A percentile compares a stretch with the other conserved stretches of the same genome.
Conservation (phyloP, 1,140 invertebrate species). For the Heliothis subflexa region DNA sequence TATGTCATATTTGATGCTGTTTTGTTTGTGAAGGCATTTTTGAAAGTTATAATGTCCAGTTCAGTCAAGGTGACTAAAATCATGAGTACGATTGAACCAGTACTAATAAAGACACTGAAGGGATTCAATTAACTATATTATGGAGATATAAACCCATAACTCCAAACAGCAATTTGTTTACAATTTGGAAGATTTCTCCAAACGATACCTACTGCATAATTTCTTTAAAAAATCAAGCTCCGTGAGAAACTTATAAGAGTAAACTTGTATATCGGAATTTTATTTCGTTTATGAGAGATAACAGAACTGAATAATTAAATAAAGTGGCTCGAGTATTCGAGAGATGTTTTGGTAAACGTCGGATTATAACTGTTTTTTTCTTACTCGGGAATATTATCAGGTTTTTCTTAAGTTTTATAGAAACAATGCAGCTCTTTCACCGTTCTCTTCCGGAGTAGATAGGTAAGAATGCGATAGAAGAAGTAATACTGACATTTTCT, state of each 20-base stretch:
- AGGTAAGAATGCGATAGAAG: neutral
- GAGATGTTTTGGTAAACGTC: slow-evolving; percentile 40
- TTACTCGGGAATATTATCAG: slow-evolving; percentile 1
- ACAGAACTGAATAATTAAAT: slow-evolving; percentile 45
- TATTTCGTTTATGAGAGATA: slow-evolving; percentile 42
- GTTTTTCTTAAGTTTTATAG: neutral
- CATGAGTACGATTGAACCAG: too few relatives aligned
- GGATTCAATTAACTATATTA: neutral
- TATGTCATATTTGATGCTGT: too few relatives aligned
- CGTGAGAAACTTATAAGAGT: slow-evolving; percentile 38
- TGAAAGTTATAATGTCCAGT: too few relatives aligned
- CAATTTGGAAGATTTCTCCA: neutral
- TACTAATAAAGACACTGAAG: neutral
- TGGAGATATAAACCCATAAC: neutral
- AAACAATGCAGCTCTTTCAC: neutral
- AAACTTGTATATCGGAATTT: slow-evolving; percentile 40
- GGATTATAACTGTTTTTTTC: slow-evolving; percentile 40
- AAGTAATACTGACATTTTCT: neutral
- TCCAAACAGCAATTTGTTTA: slow-evolving; percentile 19
- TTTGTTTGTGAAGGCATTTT: too few relatives aligned
- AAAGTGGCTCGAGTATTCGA: slow-evolving; percentile 18
- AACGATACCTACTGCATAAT: slow-evolving; percentile 20
- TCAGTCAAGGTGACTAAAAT: too few relatives aligned
- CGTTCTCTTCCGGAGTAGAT: slow-evolving; percentile 4
- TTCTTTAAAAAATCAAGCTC: slow-evolving; percentile 4